These are phyloP conservation scores for Saccostrea echinata DNA, from an alignment of 1,140 invertebrate genomes.

Conservation along the genomic window DNA sequence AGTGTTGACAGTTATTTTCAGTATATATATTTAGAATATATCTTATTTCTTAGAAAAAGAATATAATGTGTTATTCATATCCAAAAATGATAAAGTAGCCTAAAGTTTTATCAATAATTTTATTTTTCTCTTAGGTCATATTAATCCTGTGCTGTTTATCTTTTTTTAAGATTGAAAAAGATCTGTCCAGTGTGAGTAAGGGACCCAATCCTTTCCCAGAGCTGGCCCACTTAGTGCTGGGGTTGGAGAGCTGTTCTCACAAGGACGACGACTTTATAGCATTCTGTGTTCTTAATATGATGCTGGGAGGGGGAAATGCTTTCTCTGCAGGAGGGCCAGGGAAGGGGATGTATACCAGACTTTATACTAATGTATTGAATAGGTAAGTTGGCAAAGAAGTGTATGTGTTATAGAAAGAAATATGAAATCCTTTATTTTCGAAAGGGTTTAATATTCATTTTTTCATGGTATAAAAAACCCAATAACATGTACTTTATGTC, in stretches of 20 bases:
- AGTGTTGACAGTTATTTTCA: too few relatives aligned
- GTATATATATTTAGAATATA: too few relatives aligned
- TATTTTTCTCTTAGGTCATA: background rate
- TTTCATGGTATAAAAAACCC: too few relatives aligned
- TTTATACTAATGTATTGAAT: conserved; percentile 98
- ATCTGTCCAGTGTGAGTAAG: conserved; percentile 88
- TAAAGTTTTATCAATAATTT: too few relatives aligned
- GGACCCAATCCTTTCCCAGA: conserved; percentile 96
- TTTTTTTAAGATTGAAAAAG: conserved; percentile 80
- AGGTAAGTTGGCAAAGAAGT: conserved; percentile 83
- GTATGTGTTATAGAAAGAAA: background rate
- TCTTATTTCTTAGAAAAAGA: too few relatives aligned
- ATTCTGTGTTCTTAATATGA: conserved; percentile 97
- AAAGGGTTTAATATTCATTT: too few relatives aligned
- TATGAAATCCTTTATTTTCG: too few relatives aligned
- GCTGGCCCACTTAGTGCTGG: conserved; percentile 96
- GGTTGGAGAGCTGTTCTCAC: conserved; percentile 94
- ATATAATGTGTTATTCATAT: too few relatives aligned
- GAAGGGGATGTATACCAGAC: conserved; percentile 99
- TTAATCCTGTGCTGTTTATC: background rate
- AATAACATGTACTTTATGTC: too few relatives aligned
- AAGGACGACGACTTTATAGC: conserved; percentile 96
- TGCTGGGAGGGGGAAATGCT: conserved; percentile 99
- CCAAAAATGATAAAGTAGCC: too few relatives aligned
- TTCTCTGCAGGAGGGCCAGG: conserved; percentile 99